Conservation (phyloP, 2,888 invertebrate genomes). For the Tipula confusa region DNA sequence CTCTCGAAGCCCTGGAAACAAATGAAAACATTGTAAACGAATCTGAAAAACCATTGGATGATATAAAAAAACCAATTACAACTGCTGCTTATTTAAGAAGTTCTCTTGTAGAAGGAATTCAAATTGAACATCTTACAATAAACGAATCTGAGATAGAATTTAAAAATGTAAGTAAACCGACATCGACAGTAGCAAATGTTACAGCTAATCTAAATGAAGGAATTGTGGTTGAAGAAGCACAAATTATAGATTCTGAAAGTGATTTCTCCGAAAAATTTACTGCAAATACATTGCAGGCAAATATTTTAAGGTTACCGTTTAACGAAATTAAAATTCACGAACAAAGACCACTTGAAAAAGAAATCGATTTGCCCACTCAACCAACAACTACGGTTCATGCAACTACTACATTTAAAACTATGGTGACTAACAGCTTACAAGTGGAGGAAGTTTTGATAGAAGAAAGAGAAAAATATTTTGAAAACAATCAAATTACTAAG, state of each 20-base stretch:
- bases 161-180: constrained; percentile 36
- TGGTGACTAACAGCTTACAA: background rate
- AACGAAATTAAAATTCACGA: background rate
- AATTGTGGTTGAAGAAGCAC: background rate
- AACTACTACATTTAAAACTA: background rate
- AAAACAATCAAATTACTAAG: background rate
- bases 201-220: constrained; percentile 39
- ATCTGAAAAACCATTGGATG: background rate
- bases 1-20: background rate
- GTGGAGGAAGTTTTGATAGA: background rate
- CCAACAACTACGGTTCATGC: background rate
- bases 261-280: background rate
- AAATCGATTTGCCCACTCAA: background rate
- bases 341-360: background rate
- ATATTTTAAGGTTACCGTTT: background rate
- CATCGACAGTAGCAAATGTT: constrained; percentile 41
- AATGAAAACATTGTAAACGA: constrained; percentile 32
- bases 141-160: constrained; percentile 43
- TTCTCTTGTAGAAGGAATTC: background rate
- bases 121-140: constrained; percentile 38
- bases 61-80: constrained; percentile 37
- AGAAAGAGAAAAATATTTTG: background rate
- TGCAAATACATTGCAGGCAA: background rate
- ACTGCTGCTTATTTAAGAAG: constrained; percentile 38
- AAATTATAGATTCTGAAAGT: background rate